A percentile compares a stretch with the other conserved stretches of the same genome.
Conservation (phyloP, 30 jellyfish, hydroid and myxozoan genomes). For the Hydractinia echinata region DNA sequence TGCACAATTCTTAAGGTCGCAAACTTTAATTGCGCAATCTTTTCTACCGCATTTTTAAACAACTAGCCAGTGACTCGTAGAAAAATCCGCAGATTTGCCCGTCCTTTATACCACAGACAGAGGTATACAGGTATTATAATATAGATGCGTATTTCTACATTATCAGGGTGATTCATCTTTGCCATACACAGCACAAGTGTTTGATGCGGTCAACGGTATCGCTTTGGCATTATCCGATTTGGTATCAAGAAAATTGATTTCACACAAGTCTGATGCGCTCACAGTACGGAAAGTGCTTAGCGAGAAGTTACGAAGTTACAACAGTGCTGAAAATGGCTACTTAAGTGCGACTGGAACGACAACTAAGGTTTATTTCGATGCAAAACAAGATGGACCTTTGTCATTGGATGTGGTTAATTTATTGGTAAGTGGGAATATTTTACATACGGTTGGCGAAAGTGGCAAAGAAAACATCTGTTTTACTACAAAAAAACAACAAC, state of each 20-base stretch:
- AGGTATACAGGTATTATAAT: background rate
- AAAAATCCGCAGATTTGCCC: background rate
- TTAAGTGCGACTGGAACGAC: constrained; percentile 75
- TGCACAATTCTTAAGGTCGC: too few species aligned
- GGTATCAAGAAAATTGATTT: constrained; percentile 48
- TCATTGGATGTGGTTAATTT: constrained; percentile 56
- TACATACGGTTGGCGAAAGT: background rate
- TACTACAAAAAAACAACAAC: too few species aligned
- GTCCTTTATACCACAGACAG: background rate
- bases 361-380: constrained; percentile 63
- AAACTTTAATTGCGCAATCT: too few species aligned
- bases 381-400: constrained; percentile 91
- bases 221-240: constrained; percentile 90
- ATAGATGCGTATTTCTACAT: background rate
- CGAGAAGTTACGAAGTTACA: constrained; percentile 43
- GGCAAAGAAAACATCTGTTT: too few species aligned
- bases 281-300: constrained; percentile 49
- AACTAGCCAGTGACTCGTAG: too few species aligned
- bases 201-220: constrained; percentile 90
- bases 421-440: constrained; percentile 38
- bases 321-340: constrained; percentile 66
- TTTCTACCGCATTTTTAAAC: too few species aligned
- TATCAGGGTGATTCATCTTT: constrained; percentile 21
- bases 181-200: constrained; percentile 87
- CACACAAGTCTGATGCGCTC: constrained; percentile 35